Evolutionary conservation across 1,140 invertebrate genomes (phyloP).

Genomic region (Penaeus indicus): DNA sequence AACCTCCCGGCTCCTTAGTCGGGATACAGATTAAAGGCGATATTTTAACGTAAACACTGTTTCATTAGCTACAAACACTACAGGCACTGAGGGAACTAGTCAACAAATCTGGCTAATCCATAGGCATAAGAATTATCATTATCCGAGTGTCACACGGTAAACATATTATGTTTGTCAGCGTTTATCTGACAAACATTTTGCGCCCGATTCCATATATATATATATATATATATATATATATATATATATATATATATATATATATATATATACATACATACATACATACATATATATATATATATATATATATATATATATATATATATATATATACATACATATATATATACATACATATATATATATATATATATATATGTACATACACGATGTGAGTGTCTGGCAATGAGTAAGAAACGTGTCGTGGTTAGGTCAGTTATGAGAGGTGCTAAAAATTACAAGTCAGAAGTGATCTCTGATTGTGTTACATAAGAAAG

Average conservation of each 20-base stretch:
- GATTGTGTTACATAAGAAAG: too few relatives aligned
- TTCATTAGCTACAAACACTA: too few relatives aligned
- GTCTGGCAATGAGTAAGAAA: neutral
- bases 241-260: slow-evolving; percentile 8
- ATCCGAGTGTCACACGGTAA: too few relatives aligned
- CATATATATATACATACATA: slow-evolving; percentile 5
- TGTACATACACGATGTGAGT: neutral
- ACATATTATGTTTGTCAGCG: neutral
- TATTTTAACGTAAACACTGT: too few relatives aligned
- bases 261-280: slow-evolving; percentile 20
- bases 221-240: slow-evolving; percentile 23
- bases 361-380: slow-evolving; percentile 33
- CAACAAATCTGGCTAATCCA: too few relatives aligned
- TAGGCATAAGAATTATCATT: too few relatives aligned
- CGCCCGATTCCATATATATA: neutral
- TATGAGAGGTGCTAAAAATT: too few relatives aligned
- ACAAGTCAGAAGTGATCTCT: too few relatives aligned
- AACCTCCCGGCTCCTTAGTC: too few relatives aligned
- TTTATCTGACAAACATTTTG: neutral
- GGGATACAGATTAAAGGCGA: too few relatives aligned
- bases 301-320: slow-evolving; percentile 20
- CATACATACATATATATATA: slow-evolving; percentile 7
- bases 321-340: slow-evolving; percentile 16
- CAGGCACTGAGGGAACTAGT: too few relatives aligned
- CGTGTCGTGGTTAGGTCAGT: too few relatives aligned